Evolutionary conservation across 2,113 vertebrate species (phyloP).

Genomic region (Syngnathus typhle): DNA sequence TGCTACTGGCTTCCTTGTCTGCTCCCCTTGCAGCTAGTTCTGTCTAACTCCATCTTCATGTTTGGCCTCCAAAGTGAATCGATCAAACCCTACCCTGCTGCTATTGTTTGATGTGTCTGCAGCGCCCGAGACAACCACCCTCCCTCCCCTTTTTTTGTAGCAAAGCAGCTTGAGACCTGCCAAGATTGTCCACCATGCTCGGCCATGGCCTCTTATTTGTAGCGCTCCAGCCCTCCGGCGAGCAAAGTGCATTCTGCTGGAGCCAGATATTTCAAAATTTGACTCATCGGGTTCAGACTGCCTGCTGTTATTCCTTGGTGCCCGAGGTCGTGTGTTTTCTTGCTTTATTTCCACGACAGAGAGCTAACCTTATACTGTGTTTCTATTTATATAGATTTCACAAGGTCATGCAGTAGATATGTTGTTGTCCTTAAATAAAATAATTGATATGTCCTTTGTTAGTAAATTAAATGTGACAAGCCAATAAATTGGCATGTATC

Average conservation of each 20-base stretch:
- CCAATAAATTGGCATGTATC: too few relatives aligned
- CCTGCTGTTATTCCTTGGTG: slow-evolving; percentile 2
- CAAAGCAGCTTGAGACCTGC: slow-evolving; percentile 5
- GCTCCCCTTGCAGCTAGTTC: background rate
- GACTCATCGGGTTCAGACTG: slow-evolving; percentile 8
- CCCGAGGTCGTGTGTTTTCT: background rate
- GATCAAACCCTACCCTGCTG: slow-evolving; percentile 3
- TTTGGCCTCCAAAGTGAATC: slow-evolving; percentile 1
- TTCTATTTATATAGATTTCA: background rate
- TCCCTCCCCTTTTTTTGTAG: background rate
- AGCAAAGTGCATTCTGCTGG: slow-evolving; percentile 7
- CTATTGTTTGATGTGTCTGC: slow-evolving; percentile 5
- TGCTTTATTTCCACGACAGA: background rate
- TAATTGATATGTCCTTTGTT: background rate
- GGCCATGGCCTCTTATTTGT: background rate
- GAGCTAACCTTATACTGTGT: background rate
- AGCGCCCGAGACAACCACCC: background rate
- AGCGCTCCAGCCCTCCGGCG: slow-evolving; percentile 1
- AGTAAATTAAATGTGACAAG: background rate
- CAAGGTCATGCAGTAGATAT: background rate
- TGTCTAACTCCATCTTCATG: slow-evolving; percentile 3
- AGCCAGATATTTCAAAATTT: slow-evolving; percentile 11
- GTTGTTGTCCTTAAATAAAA: background rate
- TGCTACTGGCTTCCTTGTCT: slow-evolving; percentile 3
- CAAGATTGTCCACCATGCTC: background rate